Percentiles rank a stretch among this genome's conserved stretches.
These are phyloP conservation scores for Eurystomus gularis DNA, from an alignment of 2,113 vertebrate species.

Conservation along the genomic window DNA sequence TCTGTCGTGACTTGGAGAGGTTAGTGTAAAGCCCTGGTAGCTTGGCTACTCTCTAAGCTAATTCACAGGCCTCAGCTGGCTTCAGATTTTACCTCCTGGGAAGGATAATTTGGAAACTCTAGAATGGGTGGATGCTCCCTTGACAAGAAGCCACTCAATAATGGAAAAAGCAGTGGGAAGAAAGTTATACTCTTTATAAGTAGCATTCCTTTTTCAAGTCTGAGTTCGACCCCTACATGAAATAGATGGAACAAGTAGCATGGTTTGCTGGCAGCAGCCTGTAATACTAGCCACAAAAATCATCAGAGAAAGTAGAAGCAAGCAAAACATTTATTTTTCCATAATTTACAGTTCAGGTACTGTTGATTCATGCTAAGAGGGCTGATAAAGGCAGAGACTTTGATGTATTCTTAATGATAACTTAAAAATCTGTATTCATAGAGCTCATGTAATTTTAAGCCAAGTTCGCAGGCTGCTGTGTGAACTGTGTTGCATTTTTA, in stretches of 20 bases:
- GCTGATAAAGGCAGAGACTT: background rate
- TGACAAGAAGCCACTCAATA: background rate
- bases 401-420: background rate
- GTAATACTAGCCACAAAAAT: background rate
- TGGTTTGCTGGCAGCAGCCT: background rate
- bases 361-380: background rate
- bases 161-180: background rate
- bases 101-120: background rate
- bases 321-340: accelerated
- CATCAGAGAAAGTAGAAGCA: background rate
- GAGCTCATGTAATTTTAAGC: accelerated
- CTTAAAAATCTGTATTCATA: background rate
- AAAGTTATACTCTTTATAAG: background rate
- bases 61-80: background rate
- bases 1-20: background rate
- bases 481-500: background rate
- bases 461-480: background rate
- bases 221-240: background rate
- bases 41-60: background rate
- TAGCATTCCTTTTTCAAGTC: background rate
- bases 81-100: background rate
- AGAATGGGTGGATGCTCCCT: background rate
- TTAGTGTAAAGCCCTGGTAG: background rate
- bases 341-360: background rate
- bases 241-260: background rate